phyloP scores from a whole-genome alignment of 2,888 invertebrate genomes.

The Dione vanillae region DNA sequence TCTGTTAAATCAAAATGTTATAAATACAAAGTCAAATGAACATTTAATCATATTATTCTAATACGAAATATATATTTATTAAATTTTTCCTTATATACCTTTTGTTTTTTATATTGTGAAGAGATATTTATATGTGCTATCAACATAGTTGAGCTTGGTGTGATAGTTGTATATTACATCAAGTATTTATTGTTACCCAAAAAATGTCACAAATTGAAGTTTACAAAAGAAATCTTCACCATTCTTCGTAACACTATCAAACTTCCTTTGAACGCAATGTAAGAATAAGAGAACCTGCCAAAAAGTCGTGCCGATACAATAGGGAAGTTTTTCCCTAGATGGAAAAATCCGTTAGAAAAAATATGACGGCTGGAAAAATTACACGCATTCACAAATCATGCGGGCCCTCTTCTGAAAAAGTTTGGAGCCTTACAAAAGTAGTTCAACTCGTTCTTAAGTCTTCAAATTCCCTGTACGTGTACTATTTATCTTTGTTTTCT shows the following conservation, averaged over 20 bases:
- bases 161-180: neutral
- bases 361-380: slow-evolving; percentile 84
- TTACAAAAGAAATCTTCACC: slow-evolving; percentile 58
- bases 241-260: slow-evolving; percentile 69
- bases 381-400: slow-evolving; percentile 83
- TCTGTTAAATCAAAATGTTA: too few relatives aligned
- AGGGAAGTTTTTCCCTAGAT: slow-evolving; percentile 76
- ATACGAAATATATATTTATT: too few relatives aligned
- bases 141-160: neutral
- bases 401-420: slow-evolving; percentile 79
- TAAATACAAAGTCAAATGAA: too few relatives aligned
- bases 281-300: slow-evolving; percentile 71
- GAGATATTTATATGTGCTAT: neutral
- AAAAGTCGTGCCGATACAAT: slow-evolving; percentile 77
- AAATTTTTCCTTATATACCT: too few relatives aligned
- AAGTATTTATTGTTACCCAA: neutral
- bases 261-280: slow-evolving; percentile 69
- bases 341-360: slow-evolving; percentile 78
- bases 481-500: slow-evolving; percentile 55
- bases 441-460: slow-evolving; percentile 75
- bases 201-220: neutral
- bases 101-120: neutral
- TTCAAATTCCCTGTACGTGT: slow-evolving; percentile 57
- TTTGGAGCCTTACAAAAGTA: slow-evolving; percentile 74
- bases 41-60: too few relatives aligned